Percentiles rank a stretch among this genome's conserved stretches.
These are phyloP conservation scores for Callyntrura sp. DNA, from an alignment of 2,888 invertebrate genomes.

Conservation along the genomic window DNA sequence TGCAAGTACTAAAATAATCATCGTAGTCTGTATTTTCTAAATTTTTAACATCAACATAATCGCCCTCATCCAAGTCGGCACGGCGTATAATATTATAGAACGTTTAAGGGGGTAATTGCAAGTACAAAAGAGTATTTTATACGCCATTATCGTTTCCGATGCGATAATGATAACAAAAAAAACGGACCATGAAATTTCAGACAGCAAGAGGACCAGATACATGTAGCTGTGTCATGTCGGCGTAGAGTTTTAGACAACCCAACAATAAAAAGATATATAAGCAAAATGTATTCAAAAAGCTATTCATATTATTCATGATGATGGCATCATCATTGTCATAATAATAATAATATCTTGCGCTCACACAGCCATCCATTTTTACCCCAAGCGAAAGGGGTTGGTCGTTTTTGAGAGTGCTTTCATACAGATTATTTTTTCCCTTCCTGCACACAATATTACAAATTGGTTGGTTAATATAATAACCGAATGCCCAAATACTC, in stretches of 20 bases:
- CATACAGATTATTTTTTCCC: constrained; percentile 20
- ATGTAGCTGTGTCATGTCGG: not conserved
- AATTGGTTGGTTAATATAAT: no score
- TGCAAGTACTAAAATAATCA: not conserved
- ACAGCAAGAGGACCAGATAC: not conserved
- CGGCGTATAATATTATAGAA: constrained; percentile 70
- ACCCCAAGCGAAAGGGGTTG: constrained; percentile 64
- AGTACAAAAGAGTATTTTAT: constrained; percentile 78
- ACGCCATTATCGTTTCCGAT: constrained; percentile 74
- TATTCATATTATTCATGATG: constrained; percentile 78
- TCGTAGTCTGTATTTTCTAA: constrained; percentile 29
- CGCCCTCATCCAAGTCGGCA: constrained; percentile 61
- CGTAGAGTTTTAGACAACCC: constrained; percentile 24
- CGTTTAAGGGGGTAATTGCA: constrained; percentile 74
- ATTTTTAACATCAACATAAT: constrained; percentile 70
- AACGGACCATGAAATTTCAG: not conserved
- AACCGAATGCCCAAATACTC: not conserved
- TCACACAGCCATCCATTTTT: constrained; percentile 49
- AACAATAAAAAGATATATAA: constrained; percentile 25
- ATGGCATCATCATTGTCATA: constrained; percentile 72
- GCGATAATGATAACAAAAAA: constrained; percentile 64
- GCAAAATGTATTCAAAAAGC: constrained; percentile 50
- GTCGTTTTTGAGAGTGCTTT: not conserved
- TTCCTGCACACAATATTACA: not conserved
- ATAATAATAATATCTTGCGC: constrained; percentile 64